Conservation (phyloP, 2,113 vertebrate species). For the Ailurus styani region DNA sequence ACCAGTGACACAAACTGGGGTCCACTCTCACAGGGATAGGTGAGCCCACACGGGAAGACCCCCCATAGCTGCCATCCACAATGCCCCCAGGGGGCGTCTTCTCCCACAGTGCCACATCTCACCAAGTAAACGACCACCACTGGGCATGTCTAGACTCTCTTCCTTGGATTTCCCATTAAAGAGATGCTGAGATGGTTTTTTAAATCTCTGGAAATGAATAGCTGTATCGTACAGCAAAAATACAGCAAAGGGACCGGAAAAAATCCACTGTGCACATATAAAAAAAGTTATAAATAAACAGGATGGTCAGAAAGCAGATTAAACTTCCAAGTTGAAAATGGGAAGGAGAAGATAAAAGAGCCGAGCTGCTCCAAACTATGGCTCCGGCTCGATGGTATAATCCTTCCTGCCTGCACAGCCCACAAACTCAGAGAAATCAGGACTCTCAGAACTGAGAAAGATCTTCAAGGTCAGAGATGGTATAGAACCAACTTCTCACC, state of each 20-base stretch:
- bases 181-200: not conserved
- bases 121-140: not conserved
- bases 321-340: conserved; percentile 5
- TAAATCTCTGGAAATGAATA: conserved; percentile 47
- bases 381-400: not conserved
- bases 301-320: conserved; percentile 27
- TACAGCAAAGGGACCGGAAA: conserved; percentile 37
- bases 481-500: not conserved
- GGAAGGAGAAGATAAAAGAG: conserved; percentile 2
- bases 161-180: conserved; percentile 58
- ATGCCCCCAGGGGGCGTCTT: not conserved
- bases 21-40: too few species aligned
- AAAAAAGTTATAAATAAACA: conserved; percentile 66
- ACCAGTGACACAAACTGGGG: too few species aligned
- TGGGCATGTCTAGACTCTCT: conserved; percentile 38
- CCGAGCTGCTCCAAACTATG: not conserved
- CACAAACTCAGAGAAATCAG: not conserved
- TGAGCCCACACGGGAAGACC: not conserved
- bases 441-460: not conserved
- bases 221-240: conserved; percentile 35
- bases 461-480: not conserved
- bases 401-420: not conserved
- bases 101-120: not conserved
- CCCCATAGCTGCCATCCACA: not conserved
- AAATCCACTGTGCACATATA: not conserved